These are phyloP conservation scores for Tipula helvola DNA, from an alignment of 2,888 invertebrate species.

Conservation along the genomic window DNA sequence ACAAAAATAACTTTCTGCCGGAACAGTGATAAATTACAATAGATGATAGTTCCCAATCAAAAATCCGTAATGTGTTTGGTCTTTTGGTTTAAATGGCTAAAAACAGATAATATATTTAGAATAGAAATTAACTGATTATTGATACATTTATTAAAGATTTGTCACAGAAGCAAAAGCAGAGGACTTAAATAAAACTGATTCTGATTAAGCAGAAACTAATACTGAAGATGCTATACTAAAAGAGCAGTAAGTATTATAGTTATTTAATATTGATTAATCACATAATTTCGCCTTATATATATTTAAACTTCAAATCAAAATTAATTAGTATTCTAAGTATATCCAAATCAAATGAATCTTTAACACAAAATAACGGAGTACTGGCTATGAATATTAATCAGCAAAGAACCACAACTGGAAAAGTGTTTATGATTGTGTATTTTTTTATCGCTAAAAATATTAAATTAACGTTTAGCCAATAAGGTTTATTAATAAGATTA, in stretches of 20 bases:
- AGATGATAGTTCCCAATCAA: background rate
- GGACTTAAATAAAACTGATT: background rate
- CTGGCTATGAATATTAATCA: background rate
- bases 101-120: background rate
- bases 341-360: background rate
- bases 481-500: background rate
- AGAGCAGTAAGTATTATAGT: background rate
- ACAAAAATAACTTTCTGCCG: background rate
- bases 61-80: background rate
- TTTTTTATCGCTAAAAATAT: background rate
- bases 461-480: background rate
- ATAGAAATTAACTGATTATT: background rate
- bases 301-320: background rate
- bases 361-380: background rate
- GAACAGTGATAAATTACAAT: background rate
- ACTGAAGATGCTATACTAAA: background rate
- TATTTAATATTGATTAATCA: background rate
- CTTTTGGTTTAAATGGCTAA: background rate
- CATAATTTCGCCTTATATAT: background rate
- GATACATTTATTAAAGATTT: background rate
- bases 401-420: background rate
- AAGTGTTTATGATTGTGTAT: background rate
- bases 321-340: background rate
- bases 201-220: background rate
- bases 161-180: background rate